These are phyloP conservation scores for Phaonia tiefii DNA, from an alignment of 2,888 invertebrate genomes.

Conservation along the genomic window DNA sequence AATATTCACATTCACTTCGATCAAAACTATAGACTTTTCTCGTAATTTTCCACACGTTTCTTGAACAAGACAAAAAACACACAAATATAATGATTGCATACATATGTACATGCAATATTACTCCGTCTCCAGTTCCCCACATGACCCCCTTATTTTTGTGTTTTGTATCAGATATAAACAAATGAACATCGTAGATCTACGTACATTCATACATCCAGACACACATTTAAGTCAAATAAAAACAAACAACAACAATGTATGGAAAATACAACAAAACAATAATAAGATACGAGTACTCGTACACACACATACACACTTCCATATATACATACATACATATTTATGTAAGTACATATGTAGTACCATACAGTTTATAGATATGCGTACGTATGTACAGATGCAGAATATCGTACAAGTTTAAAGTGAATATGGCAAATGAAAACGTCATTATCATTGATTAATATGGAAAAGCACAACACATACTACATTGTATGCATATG, in stretches of 20 bases:
- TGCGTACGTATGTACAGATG: background rate
- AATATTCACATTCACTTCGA: background rate
- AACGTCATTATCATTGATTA: conserved; percentile 6
- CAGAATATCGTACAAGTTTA: background rate
- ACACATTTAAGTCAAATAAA: conserved; percentile 36
- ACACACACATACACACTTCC: too few relatives aligned
- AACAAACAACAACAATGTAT: conserved; percentile 21
- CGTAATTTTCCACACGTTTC: background rate
- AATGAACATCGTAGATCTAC: too few relatives aligned
- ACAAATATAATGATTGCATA: too few relatives aligned
- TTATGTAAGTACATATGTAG: conserved; percentile 4
- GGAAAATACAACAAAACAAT: conserved; percentile 26
- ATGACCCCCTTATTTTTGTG: too few relatives aligned
- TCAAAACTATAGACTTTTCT: background rate
- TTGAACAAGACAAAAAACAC: background rate
- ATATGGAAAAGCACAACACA: background rate
- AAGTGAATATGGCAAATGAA: background rate
- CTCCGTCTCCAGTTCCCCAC: too few relatives aligned
- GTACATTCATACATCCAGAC: too few relatives aligned
- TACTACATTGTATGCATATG: too few relatives aligned
- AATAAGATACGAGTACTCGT: background rate
- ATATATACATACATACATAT: too few relatives aligned
- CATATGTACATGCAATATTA: too few relatives aligned
- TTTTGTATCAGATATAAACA: too few relatives aligned
- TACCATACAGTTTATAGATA: background rate